Base-by-base conservation (phyloP, 2,888 invertebrate species). In the Nowickia ferox region DNA sequence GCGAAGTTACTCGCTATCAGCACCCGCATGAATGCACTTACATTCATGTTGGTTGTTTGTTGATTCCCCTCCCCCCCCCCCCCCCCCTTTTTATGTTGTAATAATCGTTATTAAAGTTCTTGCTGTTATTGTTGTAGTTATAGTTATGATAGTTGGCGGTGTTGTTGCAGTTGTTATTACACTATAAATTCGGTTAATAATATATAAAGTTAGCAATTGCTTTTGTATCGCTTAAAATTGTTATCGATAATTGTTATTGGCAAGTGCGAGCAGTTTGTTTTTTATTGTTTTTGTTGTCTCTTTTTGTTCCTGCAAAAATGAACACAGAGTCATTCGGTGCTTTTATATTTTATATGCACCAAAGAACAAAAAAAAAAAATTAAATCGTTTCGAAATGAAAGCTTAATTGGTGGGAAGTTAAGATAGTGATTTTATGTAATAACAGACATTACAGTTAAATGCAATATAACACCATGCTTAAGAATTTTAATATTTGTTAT, bases 101-200 rank as follows among this genome's bases (percentile, higher is more conserved):
- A 78, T 77, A 72, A 75, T 80, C 69, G 80, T 76, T 80, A 65
- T 66, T 63, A 80, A 74, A 84, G 74, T 76, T 80, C 51, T 53
- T 74, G 11, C 30, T 15, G 30, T 38, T 68, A 6, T 44, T 78
- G 15, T 65, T 78, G 48, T 30, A 66, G 42, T 68, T 48, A 55
- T 42, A 40, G 40, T 78, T 68, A 69, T 79, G 75, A 69, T 42
- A 69, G 63, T 46, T 69, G 63, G 30, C 40, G 48, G 15, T 77
- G 61, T 61, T 84, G 72, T 78, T 78, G 63, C 57, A 53, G 71
- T 77, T 72, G 66, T 72, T 80, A 77, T 71, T 81, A 69, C 51
- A 74, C 83, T 76, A 86, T 86, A 86, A 86, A 83, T 83, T 86
- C 61, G 83, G 79, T 86, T 83, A 86, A 82, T 79, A 82, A 83